Conservation (phyloP, 2,113 vertebrate genomes). For the Nerophis lumbriciformis region DNA sequence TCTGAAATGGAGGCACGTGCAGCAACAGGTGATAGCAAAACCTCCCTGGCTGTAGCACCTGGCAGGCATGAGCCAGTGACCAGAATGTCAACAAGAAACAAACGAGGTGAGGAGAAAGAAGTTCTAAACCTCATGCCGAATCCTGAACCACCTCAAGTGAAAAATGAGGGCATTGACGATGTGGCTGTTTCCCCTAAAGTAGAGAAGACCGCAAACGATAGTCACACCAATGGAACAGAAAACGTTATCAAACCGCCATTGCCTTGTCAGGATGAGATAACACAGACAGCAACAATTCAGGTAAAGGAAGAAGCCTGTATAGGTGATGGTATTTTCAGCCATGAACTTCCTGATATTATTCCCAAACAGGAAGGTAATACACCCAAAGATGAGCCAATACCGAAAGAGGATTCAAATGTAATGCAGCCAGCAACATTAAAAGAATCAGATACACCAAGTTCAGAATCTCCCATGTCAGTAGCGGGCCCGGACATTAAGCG, state of each 20-base stretch:
- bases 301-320: slow-evolving; percentile 35
- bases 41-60: slow-evolving; percentile 29
- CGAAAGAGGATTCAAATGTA: slow-evolving; percentile 59
- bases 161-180: slow-evolving; percentile 36
- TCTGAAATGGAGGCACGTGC: slow-evolving; percentile 63
- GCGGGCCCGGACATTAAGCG: slow-evolving; percentile 35
- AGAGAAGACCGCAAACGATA: slow-evolving; percentile 15
- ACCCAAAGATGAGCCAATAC: slow-evolving; percentile 53
- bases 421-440: slow-evolving; percentile 65
- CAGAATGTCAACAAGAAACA: slow-evolving; percentile 39
- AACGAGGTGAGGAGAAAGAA: slow-evolving; percentile 44
- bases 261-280: slow-evolving; percentile 34
- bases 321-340: slow-evolving; percentile 54
- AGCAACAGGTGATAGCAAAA: slow-evolving; percentile 41
- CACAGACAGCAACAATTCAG: slow-evolving; percentile 15
- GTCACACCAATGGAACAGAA: slow-evolving; percentile 34
- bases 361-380: slow-evolving; percentile 67
- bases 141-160: slow-evolving; percentile 33
- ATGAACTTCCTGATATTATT: slow-evolving; percentile 74
- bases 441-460: slow-evolving; percentile 59
- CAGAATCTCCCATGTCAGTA: slow-evolving; percentile 54
- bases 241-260: slow-evolving; percentile 25
- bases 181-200: slow-evolving; percentile 18
- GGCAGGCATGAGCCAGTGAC: slow-evolving; percentile 48
- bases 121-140: slow-evolving; percentile 17